phyloP scores from a whole-genome alignment of 35 echinoderm and acorn worm genomes.

The Nesometra sesokonis region DNA sequence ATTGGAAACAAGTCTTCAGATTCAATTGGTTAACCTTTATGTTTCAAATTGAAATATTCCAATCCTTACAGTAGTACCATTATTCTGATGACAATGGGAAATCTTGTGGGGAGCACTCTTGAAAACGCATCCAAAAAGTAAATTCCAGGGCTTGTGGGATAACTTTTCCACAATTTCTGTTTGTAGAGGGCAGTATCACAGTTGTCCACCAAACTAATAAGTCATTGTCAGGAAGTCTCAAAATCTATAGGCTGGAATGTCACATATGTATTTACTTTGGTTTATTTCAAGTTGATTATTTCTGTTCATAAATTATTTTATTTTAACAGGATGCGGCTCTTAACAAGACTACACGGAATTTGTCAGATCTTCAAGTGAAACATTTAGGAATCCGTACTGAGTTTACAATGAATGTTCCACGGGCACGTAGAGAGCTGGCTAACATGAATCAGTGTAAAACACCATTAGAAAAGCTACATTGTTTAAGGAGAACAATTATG shows the following conservation, averaged over 20 bases:
- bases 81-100: too few species aligned
- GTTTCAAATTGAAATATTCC: too few species aligned
- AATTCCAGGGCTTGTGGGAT: too few species aligned
- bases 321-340: constrained; percentile 68
- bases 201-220: background rate
- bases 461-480: constrained; percentile 86
- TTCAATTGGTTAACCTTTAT: too few species aligned
- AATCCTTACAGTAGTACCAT: too few species aligned
- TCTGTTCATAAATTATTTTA: background rate
- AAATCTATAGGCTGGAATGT: background rate
- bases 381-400: constrained; percentile 70
- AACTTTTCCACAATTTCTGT: too few species aligned
- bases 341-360: constrained; percentile 93
- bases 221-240: background rate
- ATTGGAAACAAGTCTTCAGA: too few species aligned
- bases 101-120: too few species aligned
- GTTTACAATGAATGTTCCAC: constrained; percentile 80
- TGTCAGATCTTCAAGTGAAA: constrained; percentile 78
- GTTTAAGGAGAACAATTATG: constrained; percentile 67
- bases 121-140: too few species aligned
- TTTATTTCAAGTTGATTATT: background rate
- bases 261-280: too few species aligned
- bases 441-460: constrained; percentile 71
- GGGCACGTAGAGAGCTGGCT: constrained; percentile 75
- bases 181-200: background rate